Evolutionary conservation across 1,140 invertebrate genomes (phyloP), one percentile per base, ranked within the genome.

Genomic region (Drosophila bifasciata): DNA sequence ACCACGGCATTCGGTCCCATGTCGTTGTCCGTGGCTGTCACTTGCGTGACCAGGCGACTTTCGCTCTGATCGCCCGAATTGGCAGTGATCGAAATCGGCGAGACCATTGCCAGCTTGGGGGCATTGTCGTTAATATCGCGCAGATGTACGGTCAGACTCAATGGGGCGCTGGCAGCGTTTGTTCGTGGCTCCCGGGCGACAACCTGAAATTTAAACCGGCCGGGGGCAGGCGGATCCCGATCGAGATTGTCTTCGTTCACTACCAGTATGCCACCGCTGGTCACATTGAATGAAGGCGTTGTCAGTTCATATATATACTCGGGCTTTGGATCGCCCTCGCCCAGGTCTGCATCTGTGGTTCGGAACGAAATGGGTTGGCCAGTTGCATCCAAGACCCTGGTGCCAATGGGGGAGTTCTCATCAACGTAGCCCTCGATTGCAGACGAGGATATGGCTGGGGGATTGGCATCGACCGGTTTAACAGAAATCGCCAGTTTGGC

Each of bases 61-160:
- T 94, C 94, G n/a, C 78, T 73, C 41, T 84, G 80, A 90, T 97
- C 95, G 0, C 96, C 97, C 3, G 28, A 9, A 32, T 32, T 32
- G 11, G 97, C 97, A 45, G 96, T 95, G 3, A 98, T 94, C 1
- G 93, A 94, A 41, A 97, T 94, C 0, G 96, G 95, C 3, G 95
- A 92, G 1, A 96, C 94, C 92, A 96, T 95, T 0, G 95, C 94
- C 67, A 97, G 93, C 55, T 95, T 92, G 0, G 96, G 96, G 0
- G 95, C 94, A 91, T 97, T 97, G 77, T 97, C 97, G 81, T 97
- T 98, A 5, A 97, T 94, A 89, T 97, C 96, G 45, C 95, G 93
- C 19, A 97, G 91, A 28, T 94, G 93, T 0, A 98, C 96, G 1
- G 95, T 94, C 15, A 98, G 92, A 0, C 96, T 96, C 4, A 96